Conservation (phyloP, 2,888 invertebrate genomes). For the Flexamia atlantica region DNA sequence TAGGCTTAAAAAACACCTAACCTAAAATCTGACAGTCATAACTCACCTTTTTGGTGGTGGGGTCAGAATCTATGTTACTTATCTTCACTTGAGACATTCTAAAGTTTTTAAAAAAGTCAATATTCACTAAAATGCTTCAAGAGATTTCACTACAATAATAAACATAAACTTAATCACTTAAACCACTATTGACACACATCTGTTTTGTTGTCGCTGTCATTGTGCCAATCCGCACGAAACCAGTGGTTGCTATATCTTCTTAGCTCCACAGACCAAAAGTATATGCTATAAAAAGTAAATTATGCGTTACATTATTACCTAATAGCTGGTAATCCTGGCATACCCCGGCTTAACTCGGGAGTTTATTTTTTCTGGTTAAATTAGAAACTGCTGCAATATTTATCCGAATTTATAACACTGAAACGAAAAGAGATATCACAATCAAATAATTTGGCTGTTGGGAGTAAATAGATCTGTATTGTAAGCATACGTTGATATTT, state of each 20-base stretch:
- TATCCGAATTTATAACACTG: too few species aligned
- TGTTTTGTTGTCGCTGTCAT: constrained; percentile 18
- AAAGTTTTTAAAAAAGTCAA: neutral
- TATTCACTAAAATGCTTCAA: neutral
- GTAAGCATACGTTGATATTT: too few species aligned
- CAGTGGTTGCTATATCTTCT: neutral
- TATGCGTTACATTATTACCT: too few species aligned
- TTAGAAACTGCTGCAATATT: too few species aligned
- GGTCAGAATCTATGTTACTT: constrained; percentile 8
- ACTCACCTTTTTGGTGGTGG: constrained; percentile 44
- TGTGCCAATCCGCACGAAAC: neutral
- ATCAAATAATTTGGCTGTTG: too few species aligned
- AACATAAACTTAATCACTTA: neutral
- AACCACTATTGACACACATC: neutral
- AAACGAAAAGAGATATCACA: too few species aligned
- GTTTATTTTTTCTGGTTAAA: too few species aligned
- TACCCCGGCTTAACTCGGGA: too few species aligned
- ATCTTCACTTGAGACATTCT: constrained; percentile 34
- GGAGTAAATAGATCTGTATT: too few species aligned
- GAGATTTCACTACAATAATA: neutral
- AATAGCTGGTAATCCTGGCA: too few species aligned
- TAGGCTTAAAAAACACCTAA: neutral
- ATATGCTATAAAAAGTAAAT: too few species aligned
- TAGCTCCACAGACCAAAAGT: neutral
- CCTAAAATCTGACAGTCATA: neutral